Evolutionary conservation across 2,797 vertebrate genomes (phyloP), one percentile per base, ranked within the genome.

Genomic region (Arnoldichthys spilopterus): DNA sequence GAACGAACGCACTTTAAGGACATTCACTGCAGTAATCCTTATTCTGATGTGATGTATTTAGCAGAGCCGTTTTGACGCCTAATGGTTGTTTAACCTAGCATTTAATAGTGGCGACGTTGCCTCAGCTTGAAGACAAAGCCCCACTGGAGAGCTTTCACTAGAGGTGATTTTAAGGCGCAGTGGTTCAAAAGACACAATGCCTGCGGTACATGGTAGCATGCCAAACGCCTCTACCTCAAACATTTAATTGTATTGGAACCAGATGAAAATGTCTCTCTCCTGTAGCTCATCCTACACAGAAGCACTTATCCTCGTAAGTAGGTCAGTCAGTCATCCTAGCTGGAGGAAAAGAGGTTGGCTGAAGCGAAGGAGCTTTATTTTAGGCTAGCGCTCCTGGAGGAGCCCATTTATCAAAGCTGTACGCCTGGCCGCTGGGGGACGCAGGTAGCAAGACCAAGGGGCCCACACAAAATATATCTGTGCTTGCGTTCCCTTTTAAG

Each of bases 291-390:
- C 79, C 85, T 89, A 74, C 80, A 82, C 85, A 82, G 78, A 80
- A 82, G 74, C 85, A 86, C 84, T 89, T 87, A 85, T 89, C 68
- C 68, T 80, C 51, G 74, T 86, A 94, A 94, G 91, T 93, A 92
- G 93, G 93, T 91, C 91, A 85, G 90, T 85, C 83, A 83, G 90
- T 85, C 84, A 86, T 85, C 71, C 84, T 81, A 76, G 75, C 87
- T 86, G 84, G 67, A 74, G 56, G 74, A 85, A 89, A 84, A 68
- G 81, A 90, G 91, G 87, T 86, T 66, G 81, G 86, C 81, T 85
- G 83, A 84, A 86, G 82, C 85, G 83, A 87, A 89, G 87, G 86
- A 87, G 85, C 90, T 89, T 91, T 91, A 90, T 92, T 94, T 93
- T 86, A 80, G 87, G 82, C 85, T 73, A 40, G 51, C 76, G 84